phyloP scores from a whole-genome alignment of 1,140 invertebrate genomes.

The Notospermus geniculatus region DNA sequence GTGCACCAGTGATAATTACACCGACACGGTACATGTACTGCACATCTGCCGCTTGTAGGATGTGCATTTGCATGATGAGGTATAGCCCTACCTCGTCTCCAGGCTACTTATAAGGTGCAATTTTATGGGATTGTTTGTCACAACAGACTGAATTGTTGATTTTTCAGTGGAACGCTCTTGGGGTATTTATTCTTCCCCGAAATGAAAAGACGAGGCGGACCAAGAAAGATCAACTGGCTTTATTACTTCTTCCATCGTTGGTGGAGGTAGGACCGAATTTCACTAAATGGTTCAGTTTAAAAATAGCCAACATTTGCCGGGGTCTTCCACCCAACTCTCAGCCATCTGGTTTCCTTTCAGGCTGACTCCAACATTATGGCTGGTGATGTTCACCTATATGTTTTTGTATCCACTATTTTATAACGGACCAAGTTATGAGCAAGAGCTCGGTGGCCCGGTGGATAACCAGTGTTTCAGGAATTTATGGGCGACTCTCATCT shows the following conservation, averaged over 20 bases:
- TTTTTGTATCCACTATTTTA: slow-evolving; percentile 38
- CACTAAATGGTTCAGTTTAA: not conserved
- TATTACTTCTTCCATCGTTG: slow-evolving; percentile 60
- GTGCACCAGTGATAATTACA: too few relatives aligned
- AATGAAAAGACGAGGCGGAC: slow-evolving; percentile 24
- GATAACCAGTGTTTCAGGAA: not conserved
- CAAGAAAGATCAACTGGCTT: slow-evolving; percentile 22
- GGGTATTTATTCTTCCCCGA: too few relatives aligned
- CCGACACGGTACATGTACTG: too few relatives aligned
- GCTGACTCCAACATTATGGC: slow-evolving; percentile 40
- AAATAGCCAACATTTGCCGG: not conserved
- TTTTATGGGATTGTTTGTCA: too few relatives aligned
- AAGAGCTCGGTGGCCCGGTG: not conserved
- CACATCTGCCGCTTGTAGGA: too few relatives aligned
- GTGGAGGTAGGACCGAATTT: slow-evolving; percentile 30
- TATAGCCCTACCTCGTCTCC: too few relatives aligned
- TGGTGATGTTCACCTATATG: slow-evolving; percentile 39
- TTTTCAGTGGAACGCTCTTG: too few relatives aligned
- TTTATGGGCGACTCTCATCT: slow-evolving; percentile 12
- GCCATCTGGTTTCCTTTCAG: slow-evolving; percentile 25
- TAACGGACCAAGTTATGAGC: slow-evolving; percentile 35
- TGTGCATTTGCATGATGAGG: too few relatives aligned
- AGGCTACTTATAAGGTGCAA: too few relatives aligned
- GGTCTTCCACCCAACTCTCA: slow-evolving; percentile 13
- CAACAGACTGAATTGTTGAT: too few relatives aligned